Percentiles rank a stretch among this genome's conserved stretches.
phyloP scores from a whole-genome alignment of 1,140 invertebrate species.

The Penaeus japonicus region DNA sequence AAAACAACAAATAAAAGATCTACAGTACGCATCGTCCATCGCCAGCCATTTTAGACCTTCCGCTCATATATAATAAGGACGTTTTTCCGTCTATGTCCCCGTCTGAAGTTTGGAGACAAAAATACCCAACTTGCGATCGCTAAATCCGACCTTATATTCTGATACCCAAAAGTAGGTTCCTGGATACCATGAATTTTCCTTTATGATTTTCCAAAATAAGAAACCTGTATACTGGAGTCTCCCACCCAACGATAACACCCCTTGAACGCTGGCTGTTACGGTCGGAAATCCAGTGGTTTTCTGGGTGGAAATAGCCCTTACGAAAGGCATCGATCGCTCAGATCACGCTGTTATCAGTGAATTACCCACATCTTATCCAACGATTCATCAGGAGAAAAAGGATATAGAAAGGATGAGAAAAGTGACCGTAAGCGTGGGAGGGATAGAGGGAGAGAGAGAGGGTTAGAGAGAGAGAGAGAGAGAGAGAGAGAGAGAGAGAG shows the following conservation, averaged over 20 bases:
- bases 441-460: too few species aligned
- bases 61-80: neutral
- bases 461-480: too few species aligned
- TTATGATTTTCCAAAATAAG: slow-evolving; percentile 21
- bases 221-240: slow-evolving; percentile 26
- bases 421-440: neutral
- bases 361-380: slow-evolving; percentile 36
- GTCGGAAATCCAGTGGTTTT: neutral
- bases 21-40: neutral
- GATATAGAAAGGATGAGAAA: neutral
- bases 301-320: neutral
- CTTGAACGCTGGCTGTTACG: neutral
- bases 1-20: slow-evolving; percentile 33
- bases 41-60: neutral
- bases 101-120: neutral
- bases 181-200: neutral
- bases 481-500: too few species aligned
- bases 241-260: neutral
- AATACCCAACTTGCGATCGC: too few species aligned
- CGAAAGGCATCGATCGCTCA: neutral
- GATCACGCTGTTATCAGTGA: slow-evolving; percentile 15
- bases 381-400: slow-evolving; percentile 4
- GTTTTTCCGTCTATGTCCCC: neutral
- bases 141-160: neutral
- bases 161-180: neutral